Evolutionary conservation across 2,113 vertebrate species (phyloP).

Genomic region (Columba janthina): DNA sequence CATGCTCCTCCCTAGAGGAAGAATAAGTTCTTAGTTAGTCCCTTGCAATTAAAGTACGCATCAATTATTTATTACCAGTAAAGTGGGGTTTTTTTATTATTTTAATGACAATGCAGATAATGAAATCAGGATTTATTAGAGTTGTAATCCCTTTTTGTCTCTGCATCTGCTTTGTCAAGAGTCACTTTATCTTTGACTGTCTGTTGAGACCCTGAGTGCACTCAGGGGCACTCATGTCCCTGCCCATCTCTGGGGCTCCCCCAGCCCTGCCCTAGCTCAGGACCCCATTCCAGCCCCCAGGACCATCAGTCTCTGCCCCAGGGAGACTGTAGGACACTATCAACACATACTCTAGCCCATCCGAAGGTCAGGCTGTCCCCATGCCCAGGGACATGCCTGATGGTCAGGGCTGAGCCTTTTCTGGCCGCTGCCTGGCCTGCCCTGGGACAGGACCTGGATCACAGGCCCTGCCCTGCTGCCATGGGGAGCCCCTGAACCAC

Average conservation of each 20-base stretch:
- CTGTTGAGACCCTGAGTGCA: neutral
- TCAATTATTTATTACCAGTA: neutral
- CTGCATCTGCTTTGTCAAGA: neutral
- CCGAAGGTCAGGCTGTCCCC: neutral
- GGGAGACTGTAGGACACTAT: fast-evolving
- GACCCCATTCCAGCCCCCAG: fast-evolving
- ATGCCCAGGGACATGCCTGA: neutral
- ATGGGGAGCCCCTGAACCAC: fast-evolving
- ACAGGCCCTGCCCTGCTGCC: fast-evolving
- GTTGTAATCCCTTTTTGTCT: neutral
- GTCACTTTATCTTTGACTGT: neutral
- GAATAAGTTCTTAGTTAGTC: neutral
- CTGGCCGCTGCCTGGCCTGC: neutral
- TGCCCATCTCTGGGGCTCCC: fast-evolving
- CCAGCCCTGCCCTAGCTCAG: neutral
- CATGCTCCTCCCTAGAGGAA: neutral
- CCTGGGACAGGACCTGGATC: neutral
- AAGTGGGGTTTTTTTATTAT: neutral
- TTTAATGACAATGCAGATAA: neutral
- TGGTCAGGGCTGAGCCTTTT: neutral
- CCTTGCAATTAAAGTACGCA: neutral
- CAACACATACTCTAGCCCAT: neutral
- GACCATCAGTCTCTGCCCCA: no score
- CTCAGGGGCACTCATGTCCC: no score
- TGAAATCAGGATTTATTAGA: neutral